Percentiles rank a stretch among this genome's conserved stretches.
These are phyloP conservation scores for Oxytorus armatus DNA, from an alignment of 2,888 invertebrate genomes.

Conservation along the genomic window DNA sequence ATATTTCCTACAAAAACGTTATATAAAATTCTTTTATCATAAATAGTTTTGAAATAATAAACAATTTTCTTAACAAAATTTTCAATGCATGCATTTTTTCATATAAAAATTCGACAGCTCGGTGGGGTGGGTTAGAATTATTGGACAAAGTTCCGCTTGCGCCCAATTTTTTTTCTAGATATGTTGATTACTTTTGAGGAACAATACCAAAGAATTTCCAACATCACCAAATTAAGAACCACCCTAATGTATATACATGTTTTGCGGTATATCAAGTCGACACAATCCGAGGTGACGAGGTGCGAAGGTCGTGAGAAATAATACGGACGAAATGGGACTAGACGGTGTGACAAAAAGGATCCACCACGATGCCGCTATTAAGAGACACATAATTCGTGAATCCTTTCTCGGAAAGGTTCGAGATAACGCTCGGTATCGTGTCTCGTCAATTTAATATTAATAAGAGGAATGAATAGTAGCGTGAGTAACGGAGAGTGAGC, in stretches of 20 bases:
- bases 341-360: conserved; percentile 20
- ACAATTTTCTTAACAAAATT: too few relatives aligned
- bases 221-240: too few relatives aligned
- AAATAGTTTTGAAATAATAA: too few relatives aligned
- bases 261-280: neutral
- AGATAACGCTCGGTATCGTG: conserved; percentile 32
- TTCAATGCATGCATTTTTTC: too few relatives aligned
- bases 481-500: conserved; percentile 18
- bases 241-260: neutral
- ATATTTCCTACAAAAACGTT: too few relatives aligned
- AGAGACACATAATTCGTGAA: conserved; percentile 24
- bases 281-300: conserved; percentile 30
- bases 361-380: conserved; percentile 1
- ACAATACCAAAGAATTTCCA: too few relatives aligned
- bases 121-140: too few relatives aligned
- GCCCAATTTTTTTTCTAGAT: too few relatives aligned
- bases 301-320: conserved; percentile 39
- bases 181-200: too few relatives aligned
- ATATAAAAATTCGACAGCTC: too few relatives aligned
- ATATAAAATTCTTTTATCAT: too few relatives aligned
- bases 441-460: conserved; percentile 37
- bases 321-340: conserved; percentile 20
- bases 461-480: neutral
- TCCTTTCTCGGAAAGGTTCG: conserved; percentile 26
- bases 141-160: too few relatives aligned